Base-by-base conservation (phyloP, 2,113 vertebrate genomes). In the Pygathrix nemaeus region DNA sequence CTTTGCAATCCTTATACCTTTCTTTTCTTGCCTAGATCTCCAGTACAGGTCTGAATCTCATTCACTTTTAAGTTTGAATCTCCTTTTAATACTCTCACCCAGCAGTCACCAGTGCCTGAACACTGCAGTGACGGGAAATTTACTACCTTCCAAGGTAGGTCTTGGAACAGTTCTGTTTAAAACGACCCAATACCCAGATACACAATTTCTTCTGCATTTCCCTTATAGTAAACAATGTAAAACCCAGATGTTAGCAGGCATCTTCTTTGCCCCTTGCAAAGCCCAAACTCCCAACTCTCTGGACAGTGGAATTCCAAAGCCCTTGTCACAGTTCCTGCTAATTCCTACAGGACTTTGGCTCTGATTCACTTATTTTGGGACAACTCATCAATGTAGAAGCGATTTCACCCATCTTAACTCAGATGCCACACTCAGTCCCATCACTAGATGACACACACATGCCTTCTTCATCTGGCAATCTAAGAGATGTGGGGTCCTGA, bases 311-410 rank as follows among this genome's bases (percentile, higher is more conserved):
- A 80, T 64, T 87, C 40, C 13, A 57, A 96, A 87, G 81, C 50
- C 27, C 30, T 73, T 94, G 90, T 78, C 43, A 93, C 5, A 76
- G n/a, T 50, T 66, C 45, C 57, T 95, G 16, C 12, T 94, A 66
- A 92, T 48, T 78, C 43, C 55, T 32, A 50, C 30, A 76, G 79
- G 52, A 23, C 55, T 93, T 32, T 55, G 66, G 76, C 70, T 89
- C 59, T 55, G 57, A 90, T 43, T 45, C 48, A 94, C 45, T 93
- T 94, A 89, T 92, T 95, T 95, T 17, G 59, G 66, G 80, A 96
- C 12, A 94, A 76, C 12, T 78, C 30, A 50, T 90, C 43, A 75
- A 93, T 17, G n/a, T 4, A 92, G 57, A 92, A 0, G 59, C 38
- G 59, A 52, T 45, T 96, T 48, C 48, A 23, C 14, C n/a, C 85